A percentile compares a stretch with the other conserved stretches of the same genome.
phyloP scores from a whole-genome alignment of 2,797 vertebrate species.

The Dryobates pubescens region DNA sequence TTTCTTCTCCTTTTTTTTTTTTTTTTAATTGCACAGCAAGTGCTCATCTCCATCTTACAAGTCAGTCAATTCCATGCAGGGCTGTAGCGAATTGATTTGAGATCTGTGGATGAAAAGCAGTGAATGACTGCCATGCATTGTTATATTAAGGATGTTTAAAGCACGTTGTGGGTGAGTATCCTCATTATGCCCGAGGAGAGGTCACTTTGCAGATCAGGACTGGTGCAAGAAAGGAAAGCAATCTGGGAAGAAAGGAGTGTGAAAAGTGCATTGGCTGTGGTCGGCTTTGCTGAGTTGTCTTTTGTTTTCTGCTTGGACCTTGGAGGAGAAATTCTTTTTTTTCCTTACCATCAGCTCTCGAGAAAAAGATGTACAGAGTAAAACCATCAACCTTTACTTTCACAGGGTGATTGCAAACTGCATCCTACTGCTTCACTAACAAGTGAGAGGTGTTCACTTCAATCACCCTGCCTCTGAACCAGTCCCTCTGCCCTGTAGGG shows the following conservation, averaged over 20 bases:
- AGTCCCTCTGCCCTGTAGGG: not conserved
- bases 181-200: conserved; percentile 25
- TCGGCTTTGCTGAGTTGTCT: not conserved
- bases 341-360: not conserved
- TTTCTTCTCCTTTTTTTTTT: not conserved
- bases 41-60: conserved; percentile 10
- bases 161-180: not conserved
- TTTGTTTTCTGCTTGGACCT: not conserved
- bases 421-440: not conserved
- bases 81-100: conserved; percentile 61
- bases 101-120: conserved; percentile 49
- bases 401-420: not conserved
- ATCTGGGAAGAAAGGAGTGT: not conserved
- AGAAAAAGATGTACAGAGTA: not conserved
- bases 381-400: not conserved
- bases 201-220: conserved; percentile 20
- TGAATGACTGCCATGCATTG: conserved; percentile 54
- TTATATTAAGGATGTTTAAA: conserved; percentile 38
- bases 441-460: not conserved
- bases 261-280: not conserved
- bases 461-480: not conserved
- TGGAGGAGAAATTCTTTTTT: not conserved
- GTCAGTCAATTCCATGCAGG: conserved; percentile 39
- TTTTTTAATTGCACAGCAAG: conserved; percentile 51
- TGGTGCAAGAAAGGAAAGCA: conserved; percentile 29